Evolutionary conservation across 2,797 vertebrate genomes (phyloP), one percentile per base, ranked within the genome.

Genomic region (Chelon auratus): DNA sequence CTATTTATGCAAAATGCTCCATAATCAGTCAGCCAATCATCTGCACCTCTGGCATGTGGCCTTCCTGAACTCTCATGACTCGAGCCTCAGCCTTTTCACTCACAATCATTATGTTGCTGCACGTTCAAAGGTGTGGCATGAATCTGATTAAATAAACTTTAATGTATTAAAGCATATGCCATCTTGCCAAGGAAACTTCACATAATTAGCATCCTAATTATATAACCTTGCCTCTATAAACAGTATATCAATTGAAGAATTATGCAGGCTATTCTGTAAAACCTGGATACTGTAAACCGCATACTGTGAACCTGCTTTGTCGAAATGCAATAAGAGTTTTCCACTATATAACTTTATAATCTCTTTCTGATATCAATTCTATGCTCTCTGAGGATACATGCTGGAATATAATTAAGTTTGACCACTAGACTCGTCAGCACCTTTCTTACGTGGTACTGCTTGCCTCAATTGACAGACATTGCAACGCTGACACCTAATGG

Each of bases 401-500:
- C 50, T 48, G 2, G 24, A 37, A 5, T 60, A 54, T 10, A 13
- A 9, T 39, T 24, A 3, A 24, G 54, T 10, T 33, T 48, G 53
- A 75, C 12, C 12, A 30, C 11, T 47, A 6, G 42, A 53, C n/a
- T 2, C 20, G 1, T 26, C n/a, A 62, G 26, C 39, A 2, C 3
- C 5, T 52, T 36, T 48, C 39, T 80, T 10, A 55, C 2, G 30
- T 17, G 26, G 26, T 20, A 9, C 26, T 1, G 22, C 14, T 4
- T 17, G 9, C 9, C 24, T 33, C 30, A 33, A 33, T 33, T 33
- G 17, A 43, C 42, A 43, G 17, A 24, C 10, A 58, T 7, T 59
- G 8, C 81, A 85, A 83, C 68, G 84, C 84, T 89, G 78, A 81
- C 85, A 80, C 58, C 89, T 81, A 43, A 71, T 5, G 88, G 77